phyloP scores from a whole-genome alignment of 1,140 invertebrate species.

The Zelostemma sp. region DNA sequence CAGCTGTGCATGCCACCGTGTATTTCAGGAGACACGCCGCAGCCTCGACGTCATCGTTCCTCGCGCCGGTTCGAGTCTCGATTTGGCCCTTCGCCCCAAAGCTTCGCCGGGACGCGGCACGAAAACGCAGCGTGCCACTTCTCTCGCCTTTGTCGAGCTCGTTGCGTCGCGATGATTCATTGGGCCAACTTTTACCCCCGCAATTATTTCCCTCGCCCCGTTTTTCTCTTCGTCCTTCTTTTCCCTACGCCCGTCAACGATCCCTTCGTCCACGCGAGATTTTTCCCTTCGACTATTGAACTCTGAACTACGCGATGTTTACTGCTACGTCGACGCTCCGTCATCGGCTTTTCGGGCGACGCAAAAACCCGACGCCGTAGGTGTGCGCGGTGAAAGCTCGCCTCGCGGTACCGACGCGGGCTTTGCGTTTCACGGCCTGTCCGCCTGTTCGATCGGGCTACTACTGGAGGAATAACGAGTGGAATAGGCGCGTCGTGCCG shows the following conservation, averaged over 20 bases:
- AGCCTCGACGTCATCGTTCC: background rate
- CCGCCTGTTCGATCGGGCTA: conserved; percentile 25
- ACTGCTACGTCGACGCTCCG: no score
- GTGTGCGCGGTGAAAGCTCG: background rate
- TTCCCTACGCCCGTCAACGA: no score
- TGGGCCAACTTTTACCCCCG: no score
- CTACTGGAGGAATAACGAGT: conserved; percentile 23
- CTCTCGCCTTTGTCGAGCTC: background rate
- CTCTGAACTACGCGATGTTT: no score
- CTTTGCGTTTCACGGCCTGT: conserved; percentile 10
- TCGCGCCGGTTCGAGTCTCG: background rate
- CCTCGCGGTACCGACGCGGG: conserved; percentile 1
- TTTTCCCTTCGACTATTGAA: no score
- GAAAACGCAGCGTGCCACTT: background rate
- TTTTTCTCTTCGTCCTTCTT: no score
- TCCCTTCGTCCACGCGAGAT: no score
- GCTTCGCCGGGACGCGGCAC: background rate
- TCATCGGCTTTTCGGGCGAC: background rate
- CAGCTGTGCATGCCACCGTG: conserved; percentile 8
- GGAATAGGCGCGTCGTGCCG: conserved; percentile 32
- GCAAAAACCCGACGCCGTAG: background rate
- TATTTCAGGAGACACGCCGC: conserved; percentile 6
- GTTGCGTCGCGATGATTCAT: background rate
- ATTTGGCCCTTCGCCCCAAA: background rate
- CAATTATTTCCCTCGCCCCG: no score